phyloP scores from a whole-genome alignment of 2,113 vertebrate species.

The Cricetomys ansorgei region DNA sequence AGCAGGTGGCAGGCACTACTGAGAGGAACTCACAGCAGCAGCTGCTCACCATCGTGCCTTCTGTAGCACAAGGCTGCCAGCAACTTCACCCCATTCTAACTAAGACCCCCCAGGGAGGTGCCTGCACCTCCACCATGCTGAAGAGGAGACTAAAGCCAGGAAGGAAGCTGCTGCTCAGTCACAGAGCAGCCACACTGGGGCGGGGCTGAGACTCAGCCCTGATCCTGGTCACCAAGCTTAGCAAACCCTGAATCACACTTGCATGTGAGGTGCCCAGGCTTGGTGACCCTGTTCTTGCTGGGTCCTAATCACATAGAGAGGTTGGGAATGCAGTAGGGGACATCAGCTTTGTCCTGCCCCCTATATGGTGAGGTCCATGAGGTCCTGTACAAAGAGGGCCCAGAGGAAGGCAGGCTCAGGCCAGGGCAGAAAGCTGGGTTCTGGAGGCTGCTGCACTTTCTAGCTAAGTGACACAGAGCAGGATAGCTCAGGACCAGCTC shows the following conservation, averaged over 20 bases:
- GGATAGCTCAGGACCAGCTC: background rate
- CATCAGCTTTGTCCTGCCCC: background rate
- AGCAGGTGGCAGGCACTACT: background rate
- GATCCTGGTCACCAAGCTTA: background rate
- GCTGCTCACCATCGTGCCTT: too few species aligned
- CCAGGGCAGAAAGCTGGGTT: background rate
- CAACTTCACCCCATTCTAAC: background rate
- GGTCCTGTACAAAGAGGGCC: background rate
- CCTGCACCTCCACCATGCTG: fast-evolving
- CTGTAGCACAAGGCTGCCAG: fast-evolving
- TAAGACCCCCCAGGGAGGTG: fast-evolving
- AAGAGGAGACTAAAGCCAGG: background rate
- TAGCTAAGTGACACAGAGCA: background rate
- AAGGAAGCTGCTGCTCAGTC: background rate
- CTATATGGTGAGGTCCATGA: fast-evolving
- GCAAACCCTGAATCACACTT: background rate
- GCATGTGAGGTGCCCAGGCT: fast-evolving
- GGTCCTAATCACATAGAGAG: background rate
- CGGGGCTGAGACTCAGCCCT: background rate
- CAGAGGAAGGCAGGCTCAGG: background rate
- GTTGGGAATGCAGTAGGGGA: background rate
- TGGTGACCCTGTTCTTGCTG: too few species aligned
- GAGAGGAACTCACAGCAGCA: fast-evolving
- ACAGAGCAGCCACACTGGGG: background rate
- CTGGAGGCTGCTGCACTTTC: background rate